Evolutionary conservation across 2,797 vertebrate species (phyloP).

Genomic region (Onychomys torridus): DNA sequence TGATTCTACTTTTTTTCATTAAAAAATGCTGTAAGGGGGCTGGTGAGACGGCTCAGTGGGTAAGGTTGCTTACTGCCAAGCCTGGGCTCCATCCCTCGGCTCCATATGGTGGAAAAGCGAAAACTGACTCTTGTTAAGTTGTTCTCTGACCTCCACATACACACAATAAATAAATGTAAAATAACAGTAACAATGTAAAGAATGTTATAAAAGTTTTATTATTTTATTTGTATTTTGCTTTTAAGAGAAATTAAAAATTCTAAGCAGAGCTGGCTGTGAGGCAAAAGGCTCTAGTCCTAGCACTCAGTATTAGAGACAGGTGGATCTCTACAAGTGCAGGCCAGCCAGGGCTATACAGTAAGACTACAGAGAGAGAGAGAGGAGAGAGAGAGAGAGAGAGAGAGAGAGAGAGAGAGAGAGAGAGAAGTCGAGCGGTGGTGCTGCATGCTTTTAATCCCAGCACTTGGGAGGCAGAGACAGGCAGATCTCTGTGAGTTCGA

Average conservation of each 20-base stretch:
- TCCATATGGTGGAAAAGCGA: not conserved
- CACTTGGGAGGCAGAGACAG: too few species aligned
- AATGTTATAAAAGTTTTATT: not conserved
- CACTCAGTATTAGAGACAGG: not conserved
- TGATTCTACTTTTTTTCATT: not conserved
- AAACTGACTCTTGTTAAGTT: not conserved
- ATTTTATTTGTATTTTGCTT: not conserved
- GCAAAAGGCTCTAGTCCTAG: not conserved
- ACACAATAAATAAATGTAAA: not conserved
- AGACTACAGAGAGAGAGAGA: not conserved
- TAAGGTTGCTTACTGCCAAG: not conserved
- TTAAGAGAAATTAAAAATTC: not conserved
- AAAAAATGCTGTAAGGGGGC: not conserved
- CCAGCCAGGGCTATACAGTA: not conserved
- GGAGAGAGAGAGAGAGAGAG: fast-evolving
- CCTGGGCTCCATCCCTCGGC: not conserved
- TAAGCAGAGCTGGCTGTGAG: not conserved
- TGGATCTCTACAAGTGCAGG: not conserved
- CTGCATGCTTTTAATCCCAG: too few species aligned
- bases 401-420: fast-evolving
- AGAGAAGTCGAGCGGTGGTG: too few species aligned
- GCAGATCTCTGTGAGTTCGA: too few species aligned
- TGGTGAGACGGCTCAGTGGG: not conserved
- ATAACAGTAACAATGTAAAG: not conserved
- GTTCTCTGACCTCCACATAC: not conserved